Base-by-base conservation (phyloP, 2,888 invertebrate species). In the Schizaphis graminum region DNA sequence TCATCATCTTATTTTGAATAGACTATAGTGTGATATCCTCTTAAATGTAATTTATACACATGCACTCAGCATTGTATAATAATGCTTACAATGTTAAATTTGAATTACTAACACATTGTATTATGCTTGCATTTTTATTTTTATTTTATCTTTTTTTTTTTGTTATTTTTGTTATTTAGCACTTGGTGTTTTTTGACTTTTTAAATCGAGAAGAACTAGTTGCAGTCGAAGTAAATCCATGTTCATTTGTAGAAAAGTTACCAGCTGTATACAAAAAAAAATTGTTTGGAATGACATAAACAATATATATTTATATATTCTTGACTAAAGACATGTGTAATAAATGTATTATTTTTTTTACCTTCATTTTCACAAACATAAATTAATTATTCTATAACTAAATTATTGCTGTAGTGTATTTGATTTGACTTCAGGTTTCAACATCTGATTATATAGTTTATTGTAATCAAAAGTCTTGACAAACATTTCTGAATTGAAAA, bases 211-310 rank as follows among this genome's bases (percentile, higher is more conserved):
- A 97, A 94, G 98, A 98, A 96, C 96, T 98, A 95, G 97, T 98
- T 11, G 97, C 97, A 1, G 97, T 98, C 56, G 98, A 98, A 96
- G 97, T 98, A 3, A 97, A 97, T 95, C 98, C 98, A 0, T 96
- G 97, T 91, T 96, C 97, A 94, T 96, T 98, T 87, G 96, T 97
- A 16, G 97, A 97, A 91, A 97, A 97, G 95, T 96, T 98, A 94
- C 98, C 98, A 26, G 97, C 97, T 13, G 97, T 97, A 5, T 96
- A 98, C 93, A 96, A 96, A 95, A 96, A 97, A 77, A 97, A 97
- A 95, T 97, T 96, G 95, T 98, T 97, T 95, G 97, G 97, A 92
- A 95, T 95, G 84, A 95, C 95, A 94, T 95, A 94, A 89, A 53
- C 90, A 26, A 88, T 26, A 21, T 47, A 47, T 47, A 47, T 47